Evolutionary conservation across 2,797 vertebrate genomes (phyloP), one percentile per base, ranked within the genome.

Genomic region (Microctenopoma stevenorrisi): DNA sequence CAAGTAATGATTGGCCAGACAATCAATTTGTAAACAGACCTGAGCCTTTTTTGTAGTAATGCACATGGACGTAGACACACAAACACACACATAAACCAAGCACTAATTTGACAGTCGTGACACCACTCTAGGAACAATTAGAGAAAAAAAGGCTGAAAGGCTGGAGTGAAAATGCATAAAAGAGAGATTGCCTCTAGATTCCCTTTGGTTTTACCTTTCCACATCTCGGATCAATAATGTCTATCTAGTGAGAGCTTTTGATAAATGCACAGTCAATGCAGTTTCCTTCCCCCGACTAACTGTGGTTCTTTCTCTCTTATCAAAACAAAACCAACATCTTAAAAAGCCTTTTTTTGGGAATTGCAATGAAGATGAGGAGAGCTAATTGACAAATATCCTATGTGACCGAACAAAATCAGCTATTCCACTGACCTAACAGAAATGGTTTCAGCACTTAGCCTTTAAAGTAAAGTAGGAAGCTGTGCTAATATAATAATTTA

Each of bases 191-290:
- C 82, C 71, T 86, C 62, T 42, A 70, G 69, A 87, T 87, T 92
- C 88, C 86, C 83, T 78, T 73, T 77, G 89, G 88, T 79, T 87
- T 80, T 82, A 85, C 85, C 76, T 85, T 81, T 85, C 83, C 73
- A 66, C 82, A 76, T 77, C 63, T 76, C 65, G 62, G 81, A 93
- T 95, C 92, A 90, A 94, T 94, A 92, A 84, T 83, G 85, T 92
- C 92, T 92, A 81, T 86, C 88, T 88, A 82, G 88, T 82, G 83
- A 89, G 85, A 72, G 74, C 74, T 69, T 89, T 84, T 94, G 91
- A 93, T 91, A 86, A 93, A 92, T 94, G 88, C 74, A 68, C 79
- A 92, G 90, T 85, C 89, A 84, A 74, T 86, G 81, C 73, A 61
- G 72, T 80, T 83, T 83, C 77, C 76, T 68, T 76, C 64, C 53